phyloP scores from a whole-genome alignment of 2,113 vertebrate species.

The Ammodytes dubius region DNA sequence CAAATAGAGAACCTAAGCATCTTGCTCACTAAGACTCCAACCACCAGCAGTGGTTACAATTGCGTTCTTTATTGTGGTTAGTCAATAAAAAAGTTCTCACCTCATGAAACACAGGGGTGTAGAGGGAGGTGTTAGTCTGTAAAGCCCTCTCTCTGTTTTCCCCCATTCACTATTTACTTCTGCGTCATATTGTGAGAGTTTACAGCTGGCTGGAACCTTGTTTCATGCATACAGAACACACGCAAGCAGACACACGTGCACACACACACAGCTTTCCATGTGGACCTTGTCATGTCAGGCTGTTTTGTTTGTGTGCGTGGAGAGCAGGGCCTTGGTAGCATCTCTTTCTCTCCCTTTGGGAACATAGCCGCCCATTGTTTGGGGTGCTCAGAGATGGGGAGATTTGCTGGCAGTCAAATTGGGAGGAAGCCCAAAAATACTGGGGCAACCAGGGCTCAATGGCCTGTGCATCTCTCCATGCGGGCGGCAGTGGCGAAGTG shows the following conservation, averaged over 20 bases:
- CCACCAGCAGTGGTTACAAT: constrained; percentile 42
- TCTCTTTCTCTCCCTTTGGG: constrained; percentile 77
- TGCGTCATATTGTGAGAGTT: constrained; percentile 37
- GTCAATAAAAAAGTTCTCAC: constrained; percentile 63
- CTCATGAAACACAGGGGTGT: constrained; percentile 49
- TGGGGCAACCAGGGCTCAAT: constrained; percentile 68
- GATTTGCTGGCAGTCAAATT: constrained; percentile 73
- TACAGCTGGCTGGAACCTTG: constrained; percentile 25
- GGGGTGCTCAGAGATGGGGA: constrained; percentile 58
- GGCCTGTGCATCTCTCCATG: neutral
- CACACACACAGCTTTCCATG: constrained; percentile 41
- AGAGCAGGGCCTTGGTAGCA: constrained; percentile 60
- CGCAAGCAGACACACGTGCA: neutral
- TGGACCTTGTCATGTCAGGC: constrained; percentile 29
- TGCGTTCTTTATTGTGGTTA: constrained; percentile 23
- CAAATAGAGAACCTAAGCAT: constrained; percentile 33
- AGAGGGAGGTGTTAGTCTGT: constrained; percentile 24
- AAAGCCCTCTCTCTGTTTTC: constrained; percentile 43
- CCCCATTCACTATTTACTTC: constrained; percentile 24
- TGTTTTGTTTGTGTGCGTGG: constrained; percentile 38
- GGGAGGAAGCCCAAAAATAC: constrained; percentile 79
- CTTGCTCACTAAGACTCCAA: constrained; percentile 25
- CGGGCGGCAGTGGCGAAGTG: no score
- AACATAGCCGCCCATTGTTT: constrained; percentile 87
- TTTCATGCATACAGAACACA: constrained; percentile 6